These are phyloP conservation scores for Myotis daubentonii DNA, from an alignment of 2,797 vertebrate genomes.

Conservation along the genomic window DNA sequence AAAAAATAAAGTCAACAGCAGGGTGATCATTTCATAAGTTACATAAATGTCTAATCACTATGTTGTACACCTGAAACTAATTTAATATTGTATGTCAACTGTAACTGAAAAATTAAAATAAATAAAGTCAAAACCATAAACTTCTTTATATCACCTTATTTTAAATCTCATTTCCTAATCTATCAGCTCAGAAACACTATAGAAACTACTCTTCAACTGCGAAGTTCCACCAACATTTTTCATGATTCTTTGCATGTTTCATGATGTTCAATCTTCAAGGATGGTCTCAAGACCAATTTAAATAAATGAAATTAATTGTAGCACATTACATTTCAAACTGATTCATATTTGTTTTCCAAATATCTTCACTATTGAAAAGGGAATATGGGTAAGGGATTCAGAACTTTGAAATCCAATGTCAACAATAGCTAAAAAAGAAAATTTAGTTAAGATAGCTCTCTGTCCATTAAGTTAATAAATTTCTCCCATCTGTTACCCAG, in stretches of 20 bases:
- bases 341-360: slow-evolving; percentile 19
- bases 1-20: slow-evolving; percentile 2
- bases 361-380: background rate
- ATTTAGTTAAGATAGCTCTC: slow-evolving; percentile 5
- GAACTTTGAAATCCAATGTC: slow-evolving; percentile 32
- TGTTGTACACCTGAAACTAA: background rate
- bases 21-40: background rate
- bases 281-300: slow-evolving; percentile 63
- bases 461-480: slow-evolving; percentile 72
- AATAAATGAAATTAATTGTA: slow-evolving; percentile 60
- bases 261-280: slow-evolving; percentile 72
- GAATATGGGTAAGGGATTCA: background rate
- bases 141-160: slow-evolving; percentile 35
- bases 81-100: background rate
- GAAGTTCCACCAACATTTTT: slow-evolving; percentile 80
- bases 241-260: slow-evolving; percentile 80
- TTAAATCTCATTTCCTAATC: slow-evolving; percentile 66
- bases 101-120: background rate
- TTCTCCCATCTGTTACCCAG: slow-evolving; percentile 55
- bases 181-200: slow-evolving; percentile 59
- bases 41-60: background rate
- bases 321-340: slow-evolving; percentile 37
- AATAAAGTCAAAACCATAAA: background rate
- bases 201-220: slow-evolving; percentile 53
- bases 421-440: slow-evolving; percentile 60